phyloP scores from a whole-genome alignment of 2,888 invertebrate species.

The Hydroisotoma schaefferi region DNA sequence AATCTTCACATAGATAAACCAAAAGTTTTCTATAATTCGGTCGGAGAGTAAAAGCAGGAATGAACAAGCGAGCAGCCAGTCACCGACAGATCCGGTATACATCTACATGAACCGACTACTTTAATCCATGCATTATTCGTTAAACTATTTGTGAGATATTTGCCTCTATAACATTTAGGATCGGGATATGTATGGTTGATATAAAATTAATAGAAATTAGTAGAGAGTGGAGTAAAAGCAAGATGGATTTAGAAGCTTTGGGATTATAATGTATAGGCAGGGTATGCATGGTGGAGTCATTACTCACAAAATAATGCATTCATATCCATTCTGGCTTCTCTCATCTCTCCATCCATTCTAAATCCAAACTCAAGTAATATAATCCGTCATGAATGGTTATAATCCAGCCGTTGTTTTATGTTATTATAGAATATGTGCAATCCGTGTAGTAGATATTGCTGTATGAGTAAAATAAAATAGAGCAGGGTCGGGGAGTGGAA shows the following conservation, averaged over 20 bases:
- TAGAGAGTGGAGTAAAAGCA: background rate
- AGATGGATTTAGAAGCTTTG: slow-evolving; percentile 12
- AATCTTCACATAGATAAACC: too few species aligned
- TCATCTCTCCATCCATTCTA: background rate
- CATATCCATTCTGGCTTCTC: slow-evolving; percentile 1
- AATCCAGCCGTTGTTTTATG: too few species aligned
- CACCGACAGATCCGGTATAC: background rate
- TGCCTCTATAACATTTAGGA: too few species aligned
- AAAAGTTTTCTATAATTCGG: background rate
- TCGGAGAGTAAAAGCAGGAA: background rate
- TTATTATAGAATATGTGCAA: too few species aligned
- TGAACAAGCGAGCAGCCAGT: too few species aligned
- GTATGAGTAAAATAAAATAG: slow-evolving; percentile 3
- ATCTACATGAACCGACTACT: background rate
- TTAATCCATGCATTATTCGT: too few species aligned
- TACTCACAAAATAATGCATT: slow-evolving; percentile 11
- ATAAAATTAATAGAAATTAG: too few species aligned
- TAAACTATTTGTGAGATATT: too few species aligned
- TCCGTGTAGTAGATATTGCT: background rate
- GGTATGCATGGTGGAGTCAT: slow-evolving; percentile 3
- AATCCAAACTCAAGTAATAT: background rate
- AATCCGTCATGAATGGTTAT: background rate
- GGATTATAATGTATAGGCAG: slow-evolving; percentile 8
- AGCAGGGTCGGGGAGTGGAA: background rate
- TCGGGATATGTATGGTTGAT: too few species aligned